Evolutionary conservation across 2,797 vertebrate species (phyloP), one percentile per base, ranked within the genome.

Genomic region (Clamator glandarius): DNA sequence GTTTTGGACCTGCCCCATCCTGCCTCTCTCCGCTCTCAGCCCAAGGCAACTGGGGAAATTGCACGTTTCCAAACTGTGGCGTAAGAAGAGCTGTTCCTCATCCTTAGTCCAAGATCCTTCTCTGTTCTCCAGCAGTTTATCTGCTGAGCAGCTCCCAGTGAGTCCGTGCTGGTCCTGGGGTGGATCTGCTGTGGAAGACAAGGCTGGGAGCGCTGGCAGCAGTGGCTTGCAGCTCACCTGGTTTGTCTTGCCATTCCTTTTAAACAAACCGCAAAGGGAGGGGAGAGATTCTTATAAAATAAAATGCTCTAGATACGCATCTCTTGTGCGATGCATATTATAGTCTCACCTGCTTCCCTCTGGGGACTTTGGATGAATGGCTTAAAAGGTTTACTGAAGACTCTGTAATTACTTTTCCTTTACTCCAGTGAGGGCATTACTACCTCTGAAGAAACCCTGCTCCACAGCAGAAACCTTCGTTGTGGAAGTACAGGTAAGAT

Each of bases 291-390:
- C 90, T 78, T 91, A 39, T 78, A 64, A 64, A 93, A 61, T 13
- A 29, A 92, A 72, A 75, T 51, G 46, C 28, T 58, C 86, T 2
- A 83, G 94, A 89, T 94, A 17, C 0, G 0, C 52, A 90, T 95
- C 91, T 91, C 89, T 46, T 25, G 87, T 28, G 75, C 75, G 77
- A 35, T 1, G 57, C 8, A 3, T 12, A 24, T 4, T 68, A 12
- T 4, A 63, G 52, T 10, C 92, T 90, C 95, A 93, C 89, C 96
- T 96, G 92, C 82, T 87, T 70, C 91, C 92, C 95, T 35, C 58
- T 74, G 91, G 89, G 81, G 33, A n/a, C 84, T 85, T 63, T 1
- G 87, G n/a, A 3, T 61, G 61, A 36, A 41, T 21, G 64, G 76
- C 21, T 92, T 8, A 2, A 41, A 67, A 74, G 76, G 6, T 46